These are phyloP conservation scores for Drosophila formosana DNA, from an alignment of 2,888 invertebrate genomes.

Conservation along the genomic window DNA sequence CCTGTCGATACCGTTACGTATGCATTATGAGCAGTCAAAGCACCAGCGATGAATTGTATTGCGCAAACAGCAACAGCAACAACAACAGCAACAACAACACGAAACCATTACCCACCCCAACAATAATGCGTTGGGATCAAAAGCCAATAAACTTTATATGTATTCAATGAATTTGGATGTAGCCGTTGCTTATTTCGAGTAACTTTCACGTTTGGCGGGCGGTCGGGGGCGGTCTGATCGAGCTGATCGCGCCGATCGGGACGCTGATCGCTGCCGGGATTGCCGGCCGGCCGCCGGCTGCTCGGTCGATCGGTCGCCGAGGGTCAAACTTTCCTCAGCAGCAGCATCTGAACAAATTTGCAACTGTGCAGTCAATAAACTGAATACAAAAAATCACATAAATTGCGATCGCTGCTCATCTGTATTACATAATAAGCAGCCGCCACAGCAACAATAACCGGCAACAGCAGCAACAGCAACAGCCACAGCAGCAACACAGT, in stretches of 20 bases:
- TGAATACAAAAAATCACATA: constrained; percentile 31
- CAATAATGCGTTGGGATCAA: constrained; percentile 78
- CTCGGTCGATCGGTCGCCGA: constrained; percentile 13
- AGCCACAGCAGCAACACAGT: constrained; percentile 5
- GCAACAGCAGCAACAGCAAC: constrained; percentile 5
- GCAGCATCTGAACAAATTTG: constrained; percentile 11
- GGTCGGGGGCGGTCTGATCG: background rate
- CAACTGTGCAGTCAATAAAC: constrained; percentile 57
- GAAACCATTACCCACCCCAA: constrained; percentile 83
- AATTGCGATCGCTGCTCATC: constrained; percentile 55
- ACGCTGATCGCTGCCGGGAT: constrained; percentile 20
- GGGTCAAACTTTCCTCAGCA: constrained; percentile 61
- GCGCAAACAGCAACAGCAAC: constrained; percentile 51
- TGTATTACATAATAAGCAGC: constrained; percentile 67
- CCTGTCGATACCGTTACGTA: constrained; percentile 74
- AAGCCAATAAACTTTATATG: constrained; percentile 78
- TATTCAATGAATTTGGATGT: constrained; percentile 61
- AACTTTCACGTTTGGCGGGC: constrained; percentile 64
- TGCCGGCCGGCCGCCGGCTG: constrained; percentile 5
- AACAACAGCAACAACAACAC: constrained; percentile 24
- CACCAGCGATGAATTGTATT: constrained; percentile 48
- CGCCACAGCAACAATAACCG: constrained; percentile 19
- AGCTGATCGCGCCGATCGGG: background rate
- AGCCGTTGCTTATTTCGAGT: constrained; percentile 39
- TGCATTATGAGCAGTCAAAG: constrained; percentile 65